phyloP scores from a whole-genome alignment of 2,797 vertebrate species.

The Rhodeus uyekii region DNA sequence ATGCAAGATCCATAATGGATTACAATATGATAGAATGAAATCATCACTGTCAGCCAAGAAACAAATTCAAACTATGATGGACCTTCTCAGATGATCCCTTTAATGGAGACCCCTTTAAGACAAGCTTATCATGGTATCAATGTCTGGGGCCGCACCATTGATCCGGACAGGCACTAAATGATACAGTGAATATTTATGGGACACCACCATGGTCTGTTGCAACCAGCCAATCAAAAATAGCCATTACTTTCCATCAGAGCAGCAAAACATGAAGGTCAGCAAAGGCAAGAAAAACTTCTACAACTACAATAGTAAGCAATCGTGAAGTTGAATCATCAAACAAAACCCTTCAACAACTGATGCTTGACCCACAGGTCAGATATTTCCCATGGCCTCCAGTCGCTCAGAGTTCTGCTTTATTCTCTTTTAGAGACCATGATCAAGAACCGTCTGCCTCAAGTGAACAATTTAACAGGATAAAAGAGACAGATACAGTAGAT shows the following conservation, averaged over 20 bases:
- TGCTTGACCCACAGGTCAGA: neutral
- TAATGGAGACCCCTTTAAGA: neutral
- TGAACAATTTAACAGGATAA: neutral
- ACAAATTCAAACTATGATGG: neutral
- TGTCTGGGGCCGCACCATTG: constrained; percentile 64
- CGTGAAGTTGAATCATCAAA: neutral
- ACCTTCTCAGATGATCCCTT: neutral
- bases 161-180: constrained; percentile 66
- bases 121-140: constrained; percentile 22
- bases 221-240: neutral
- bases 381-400: constrained; percentile 5
- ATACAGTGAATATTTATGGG: constrained; percentile 38
- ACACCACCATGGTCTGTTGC: neutral
- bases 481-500: constrained; percentile 27
- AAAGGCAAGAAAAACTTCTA: neutral
- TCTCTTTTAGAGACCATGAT: neutral
- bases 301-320: neutral
- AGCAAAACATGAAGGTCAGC: neutral
- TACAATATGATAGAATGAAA: neutral
- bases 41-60: neutral
- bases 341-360: neutral
- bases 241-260: neutral
- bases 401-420: neutral
- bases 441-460: neutral
- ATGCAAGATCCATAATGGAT: neutral